phyloP scores from a whole-genome alignment of 2,113 vertebrate species.

The Nyctereutes procyonoides region DNA sequence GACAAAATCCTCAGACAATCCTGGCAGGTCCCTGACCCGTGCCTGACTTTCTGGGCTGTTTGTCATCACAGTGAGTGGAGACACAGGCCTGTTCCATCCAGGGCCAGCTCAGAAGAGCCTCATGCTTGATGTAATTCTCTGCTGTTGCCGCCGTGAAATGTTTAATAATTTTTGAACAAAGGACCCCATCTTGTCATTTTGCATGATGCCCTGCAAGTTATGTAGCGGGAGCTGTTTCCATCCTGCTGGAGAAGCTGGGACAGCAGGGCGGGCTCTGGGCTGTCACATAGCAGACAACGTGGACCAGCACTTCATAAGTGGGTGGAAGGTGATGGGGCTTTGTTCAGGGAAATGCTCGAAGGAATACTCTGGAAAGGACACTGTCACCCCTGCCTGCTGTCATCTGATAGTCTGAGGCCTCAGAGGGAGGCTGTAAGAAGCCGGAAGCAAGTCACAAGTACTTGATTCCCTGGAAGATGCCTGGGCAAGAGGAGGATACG shows the following conservation, averaged over 20 bases:
- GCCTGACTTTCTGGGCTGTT: background rate
- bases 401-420: background rate
- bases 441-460: background rate
- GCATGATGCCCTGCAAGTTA: background rate
- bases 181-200: background rate
- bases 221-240: background rate
- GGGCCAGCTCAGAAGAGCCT: background rate
- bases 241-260: background rate
- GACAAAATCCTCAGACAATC: background rate
- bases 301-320: background rate
- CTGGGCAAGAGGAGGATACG: background rate
- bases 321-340: background rate
- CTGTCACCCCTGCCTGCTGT: background rate
- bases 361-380: background rate
- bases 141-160: background rate
- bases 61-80: background rate
- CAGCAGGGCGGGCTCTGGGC: background rate
- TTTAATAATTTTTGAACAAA: background rate
- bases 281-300: background rate
- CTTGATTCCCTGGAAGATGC: accelerated
- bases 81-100: accelerated
- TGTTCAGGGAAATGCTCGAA: background rate
- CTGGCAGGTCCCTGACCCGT: background rate
- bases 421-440: background rate
- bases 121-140: background rate